These are phyloP conservation scores for Drosophila lutescens DNA, from an alignment of 2,888 invertebrate genomes.

Conservation along the genomic window DNA sequence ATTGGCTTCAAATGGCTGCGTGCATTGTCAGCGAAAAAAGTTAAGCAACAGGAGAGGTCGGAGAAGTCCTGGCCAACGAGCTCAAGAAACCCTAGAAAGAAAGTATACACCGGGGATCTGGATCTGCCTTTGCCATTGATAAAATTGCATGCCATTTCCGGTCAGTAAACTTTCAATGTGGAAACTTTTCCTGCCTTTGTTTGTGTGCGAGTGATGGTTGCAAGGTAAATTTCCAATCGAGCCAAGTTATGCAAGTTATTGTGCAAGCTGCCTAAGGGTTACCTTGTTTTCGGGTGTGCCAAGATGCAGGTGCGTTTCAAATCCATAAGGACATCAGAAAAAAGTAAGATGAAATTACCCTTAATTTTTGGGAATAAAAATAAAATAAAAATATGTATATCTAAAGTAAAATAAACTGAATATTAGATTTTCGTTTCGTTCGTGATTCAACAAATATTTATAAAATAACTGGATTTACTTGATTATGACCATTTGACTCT, in stretches of 20 bases:
- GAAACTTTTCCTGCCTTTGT: slow-evolving; percentile 46
- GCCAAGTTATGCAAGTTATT: slow-evolving; percentile 59
- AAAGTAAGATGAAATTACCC: too few relatives aligned
- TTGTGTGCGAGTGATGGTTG: not conserved
- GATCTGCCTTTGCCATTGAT: slow-evolving; percentile 54
- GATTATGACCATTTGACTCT: too few relatives aligned
- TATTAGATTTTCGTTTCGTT: too few relatives aligned
- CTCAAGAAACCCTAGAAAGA: slow-evolving; percentile 3
- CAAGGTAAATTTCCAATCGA: slow-evolving; percentile 49
- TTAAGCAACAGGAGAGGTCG: slow-evolving; percentile 21
- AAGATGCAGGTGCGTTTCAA: slow-evolving; percentile 2
- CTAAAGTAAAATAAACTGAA: too few relatives aligned
- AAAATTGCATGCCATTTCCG: slow-evolving; percentile 78
- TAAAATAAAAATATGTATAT: too few relatives aligned
- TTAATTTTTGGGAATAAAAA: too few relatives aligned
- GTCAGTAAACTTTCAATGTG: slow-evolving; percentile 72
- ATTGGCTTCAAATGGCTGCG: slow-evolving; percentile 43
- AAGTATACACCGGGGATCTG: not conserved
- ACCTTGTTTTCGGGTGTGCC: slow-evolving; percentile 1
- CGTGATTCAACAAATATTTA: too few relatives aligned
- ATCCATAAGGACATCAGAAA: too few relatives aligned
- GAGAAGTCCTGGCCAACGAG: not conserved
- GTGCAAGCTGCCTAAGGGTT: slow-evolving; percentile 5
- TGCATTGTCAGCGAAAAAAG: slow-evolving; percentile 37
- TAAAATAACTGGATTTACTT: too few relatives aligned